A percentile compares a stretch with the other conserved stretches of the same genome.
These are phyloP conservation scores for Blastobasis lacticolella DNA, from an alignment of 2,888 invertebrate species.

Conservation along the genomic window DNA sequence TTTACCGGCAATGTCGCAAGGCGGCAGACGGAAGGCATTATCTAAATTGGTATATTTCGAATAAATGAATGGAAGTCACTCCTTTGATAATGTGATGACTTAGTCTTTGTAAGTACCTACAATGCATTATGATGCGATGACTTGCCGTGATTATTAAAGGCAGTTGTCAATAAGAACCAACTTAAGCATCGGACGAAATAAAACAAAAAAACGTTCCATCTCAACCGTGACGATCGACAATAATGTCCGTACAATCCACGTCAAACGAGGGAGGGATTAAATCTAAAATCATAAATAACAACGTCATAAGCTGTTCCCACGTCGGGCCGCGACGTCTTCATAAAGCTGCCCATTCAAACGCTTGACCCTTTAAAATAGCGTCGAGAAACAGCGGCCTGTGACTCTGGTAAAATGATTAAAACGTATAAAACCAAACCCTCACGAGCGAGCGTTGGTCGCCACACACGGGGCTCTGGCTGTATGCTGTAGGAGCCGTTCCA, in stretches of 20 bases:
- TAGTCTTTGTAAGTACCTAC: too few relatives aligned
- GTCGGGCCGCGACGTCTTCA: conserved; percentile 56
- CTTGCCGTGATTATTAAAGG: too few relatives aligned
- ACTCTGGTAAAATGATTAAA: conserved; percentile 47
- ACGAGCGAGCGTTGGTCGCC: conserved; percentile 20
- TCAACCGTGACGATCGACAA: background rate
- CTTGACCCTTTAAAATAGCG: conserved; percentile 62
- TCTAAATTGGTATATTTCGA: too few relatives aligned
- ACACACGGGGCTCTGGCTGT: conserved; percentile 29
- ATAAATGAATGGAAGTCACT: too few relatives aligned
- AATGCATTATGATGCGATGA: too few relatives aligned
- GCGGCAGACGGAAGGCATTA: too few relatives aligned
- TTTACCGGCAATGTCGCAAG: too few relatives aligned
- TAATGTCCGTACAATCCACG: conserved; percentile 2
- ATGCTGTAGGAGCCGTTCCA: conserved; percentile 28
- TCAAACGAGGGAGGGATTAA: conserved; percentile 19
- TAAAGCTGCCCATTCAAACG: conserved; percentile 37
- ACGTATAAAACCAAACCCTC: conserved; percentile 49
- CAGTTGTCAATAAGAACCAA: too few relatives aligned
- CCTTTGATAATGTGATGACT: too few relatives aligned
- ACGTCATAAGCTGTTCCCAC: conserved; percentile 51
- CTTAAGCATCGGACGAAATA: too few relatives aligned
- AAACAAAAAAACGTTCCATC: background rate
- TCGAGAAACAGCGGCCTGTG: conserved; percentile 35
- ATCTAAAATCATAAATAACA: conserved; percentile 42